Evolutionary conservation across 2,113 vertebrate genomes (phyloP).

Genomic region (Puffinus mauretanicus): DNA sequence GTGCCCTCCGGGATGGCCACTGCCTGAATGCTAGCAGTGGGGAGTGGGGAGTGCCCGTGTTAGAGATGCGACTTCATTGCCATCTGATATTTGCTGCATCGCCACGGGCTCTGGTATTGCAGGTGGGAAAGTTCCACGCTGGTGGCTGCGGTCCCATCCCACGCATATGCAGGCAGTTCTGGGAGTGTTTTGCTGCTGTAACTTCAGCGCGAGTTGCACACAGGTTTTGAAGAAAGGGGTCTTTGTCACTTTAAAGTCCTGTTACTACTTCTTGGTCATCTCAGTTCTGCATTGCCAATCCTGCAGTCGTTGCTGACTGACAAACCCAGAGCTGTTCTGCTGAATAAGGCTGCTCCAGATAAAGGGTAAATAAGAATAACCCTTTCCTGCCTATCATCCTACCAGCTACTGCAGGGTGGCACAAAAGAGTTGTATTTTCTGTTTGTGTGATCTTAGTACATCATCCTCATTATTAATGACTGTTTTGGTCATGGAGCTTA

Average conservation of each 20-base stretch:
- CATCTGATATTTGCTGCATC: accelerated
- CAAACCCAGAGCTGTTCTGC: neutral
- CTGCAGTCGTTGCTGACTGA: neutral
- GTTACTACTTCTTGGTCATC: neutral
- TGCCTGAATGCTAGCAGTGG: accelerated
- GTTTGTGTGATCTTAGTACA: neutral
- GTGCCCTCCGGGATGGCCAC: neutral
- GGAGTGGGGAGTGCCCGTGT: accelerated
- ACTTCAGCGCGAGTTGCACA: neutral
- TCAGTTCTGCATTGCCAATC: neutral
- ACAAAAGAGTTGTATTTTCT: neutral
- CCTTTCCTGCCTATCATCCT: neutral
- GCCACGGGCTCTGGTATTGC: accelerated
- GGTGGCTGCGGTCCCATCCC: neutral
- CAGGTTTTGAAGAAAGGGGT: neutral
- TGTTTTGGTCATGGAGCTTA: neutral
- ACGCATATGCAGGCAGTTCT: neutral
- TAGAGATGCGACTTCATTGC: neutral
- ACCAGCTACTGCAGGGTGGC: neutral
- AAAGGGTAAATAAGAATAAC: neutral
- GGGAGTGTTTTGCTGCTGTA: neutral
- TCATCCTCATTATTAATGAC: neutral
- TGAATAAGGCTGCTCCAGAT: neutral
- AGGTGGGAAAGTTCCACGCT: neutral
- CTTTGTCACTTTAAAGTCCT: neutral